Evolutionary conservation across 2,113 vertebrate species (phyloP), one percentile per base, ranked within the genome.

Genomic region (Onychostoma macrolepis): DNA sequence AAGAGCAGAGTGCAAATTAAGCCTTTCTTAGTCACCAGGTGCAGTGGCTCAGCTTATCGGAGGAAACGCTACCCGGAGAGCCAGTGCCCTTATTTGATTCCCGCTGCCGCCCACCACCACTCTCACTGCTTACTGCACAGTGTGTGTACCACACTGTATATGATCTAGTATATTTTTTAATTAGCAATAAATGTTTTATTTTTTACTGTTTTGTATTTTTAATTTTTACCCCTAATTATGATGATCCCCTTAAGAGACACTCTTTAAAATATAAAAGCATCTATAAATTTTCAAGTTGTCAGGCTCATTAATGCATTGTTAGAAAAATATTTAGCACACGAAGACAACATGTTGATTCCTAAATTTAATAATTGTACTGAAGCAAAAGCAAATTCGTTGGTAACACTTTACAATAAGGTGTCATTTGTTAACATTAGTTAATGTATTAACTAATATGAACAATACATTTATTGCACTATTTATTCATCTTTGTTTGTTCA

Each of bases 1-100:
- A 80, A 78, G 56, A 77, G 71, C 82, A 75, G 77, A 56, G 82
- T 72, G 50, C 53, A 88, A 88, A 87, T 90, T 13, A 88, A 85
- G 48, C 61, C 83, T 56, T 82, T 85, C 65, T 36, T 85, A 74
- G 71, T 80, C 76, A 63, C 58, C 67, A 84, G 65, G 76, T 84
- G 80, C 84, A 33, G 43, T 2, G 61, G 83, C 78, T 85, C 56
- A 36, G 53, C 33, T 85, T 85, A 48, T 79, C 50, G 2, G 36
- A 74, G 38, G 82, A 84, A 88, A 63, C 36, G 41, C 76, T 71
- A 71, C 19, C 75, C 48, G n/a, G 41, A 15, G 12, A 33, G 65
- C 17, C 67, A 50, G 19, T 53, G 56, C 41, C 82, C 26, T 78
- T 86, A 83, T 50, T 86, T 79, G 58, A 67, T 89, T 61, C 76